phyloP scores from a whole-genome alignment of 2,888 invertebrate species.

The Heterodera filipjevi region DNA sequence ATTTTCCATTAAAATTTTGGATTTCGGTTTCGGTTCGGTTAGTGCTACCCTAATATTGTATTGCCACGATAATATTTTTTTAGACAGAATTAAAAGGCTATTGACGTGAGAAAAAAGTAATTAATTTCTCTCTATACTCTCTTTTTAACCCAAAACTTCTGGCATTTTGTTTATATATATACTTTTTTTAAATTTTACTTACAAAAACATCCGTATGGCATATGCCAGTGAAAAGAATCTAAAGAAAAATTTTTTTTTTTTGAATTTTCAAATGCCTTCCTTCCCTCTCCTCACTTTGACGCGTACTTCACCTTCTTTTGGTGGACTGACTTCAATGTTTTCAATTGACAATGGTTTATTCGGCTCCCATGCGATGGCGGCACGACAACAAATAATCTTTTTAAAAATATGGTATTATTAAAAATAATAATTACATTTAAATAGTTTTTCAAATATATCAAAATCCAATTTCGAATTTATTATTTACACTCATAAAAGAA shows the following conservation, averaged over 20 bases:
- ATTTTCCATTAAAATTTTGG: too few relatives aligned
- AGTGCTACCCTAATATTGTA: too few relatives aligned
- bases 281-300: conserved; percentile 67
- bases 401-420: conserved; percentile 15
- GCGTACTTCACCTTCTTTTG: conserved; percentile 84
- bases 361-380: conserved; percentile 94
- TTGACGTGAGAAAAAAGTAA: too few relatives aligned
- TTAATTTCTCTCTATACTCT: too few relatives aligned
- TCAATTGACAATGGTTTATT: conserved; percentile 87
- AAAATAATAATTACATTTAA: neutral
- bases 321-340: conserved; percentile 89
- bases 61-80: too few relatives aligned
- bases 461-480: neutral
- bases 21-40: too few relatives aligned
- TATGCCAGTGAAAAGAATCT: conserved; percentile 42
- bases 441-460: neutral
- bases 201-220: conserved; percentile 36
- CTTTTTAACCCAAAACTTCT: too few relatives aligned
- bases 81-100: too few relatives aligned
- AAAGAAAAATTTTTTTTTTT: neutral
- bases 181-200: neutral
- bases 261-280: neutral
- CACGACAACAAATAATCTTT: conserved; percentile 67
- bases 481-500: too few relatives aligned
- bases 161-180: neutral